These are phyloP conservation scores for Neocrepidodera transversa DNA, from an alignment of 2,888 invertebrate species.

Conservation along the genomic window DNA sequence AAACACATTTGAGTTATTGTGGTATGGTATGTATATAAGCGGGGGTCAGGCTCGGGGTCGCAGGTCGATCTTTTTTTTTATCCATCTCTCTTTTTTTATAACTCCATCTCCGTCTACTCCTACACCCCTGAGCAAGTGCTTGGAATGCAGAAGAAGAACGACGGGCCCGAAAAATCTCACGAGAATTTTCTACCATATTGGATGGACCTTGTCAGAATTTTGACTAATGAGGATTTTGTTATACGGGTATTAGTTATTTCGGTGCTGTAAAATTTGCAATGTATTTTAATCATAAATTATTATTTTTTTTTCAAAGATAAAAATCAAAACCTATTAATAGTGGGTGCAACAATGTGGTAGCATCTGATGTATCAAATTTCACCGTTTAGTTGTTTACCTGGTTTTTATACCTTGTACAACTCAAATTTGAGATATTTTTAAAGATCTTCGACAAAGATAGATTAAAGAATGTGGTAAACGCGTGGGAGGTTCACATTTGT, in stretches of 20 bases:
- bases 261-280: too few relatives aligned
- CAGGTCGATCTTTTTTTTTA: constrained; percentile 34
- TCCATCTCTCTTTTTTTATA: constrained; percentile 10
- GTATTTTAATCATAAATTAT: too few relatives aligned
- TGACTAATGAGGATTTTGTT: constrained; percentile 13
- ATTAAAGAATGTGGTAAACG: neutral
- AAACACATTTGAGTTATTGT: constrained; percentile 35
- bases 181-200: constrained; percentile 12
- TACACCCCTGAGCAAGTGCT: constrained; percentile 26
- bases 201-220: constrained; percentile 1
- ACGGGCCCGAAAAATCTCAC: constrained; percentile 24
- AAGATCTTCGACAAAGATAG: too few relatives aligned
- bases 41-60: constrained; percentile 41
- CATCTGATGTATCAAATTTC: too few relatives aligned
- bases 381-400: too few relatives aligned
- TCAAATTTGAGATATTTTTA: too few relatives aligned
- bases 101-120: constrained; percentile 20
- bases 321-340: too few relatives aligned
- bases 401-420: too few relatives aligned
- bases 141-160: constrained; percentile 25
- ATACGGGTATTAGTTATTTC: neutral
- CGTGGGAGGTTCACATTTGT: constrained; percentile 4
- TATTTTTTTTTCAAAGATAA: too few relatives aligned
- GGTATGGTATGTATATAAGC: constrained; percentile 32
- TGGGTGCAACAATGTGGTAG: too few relatives aligned